phyloP scores from a whole-genome alignment of 2,888 invertebrate species.

The Andrena chrysosceles region DNA sequence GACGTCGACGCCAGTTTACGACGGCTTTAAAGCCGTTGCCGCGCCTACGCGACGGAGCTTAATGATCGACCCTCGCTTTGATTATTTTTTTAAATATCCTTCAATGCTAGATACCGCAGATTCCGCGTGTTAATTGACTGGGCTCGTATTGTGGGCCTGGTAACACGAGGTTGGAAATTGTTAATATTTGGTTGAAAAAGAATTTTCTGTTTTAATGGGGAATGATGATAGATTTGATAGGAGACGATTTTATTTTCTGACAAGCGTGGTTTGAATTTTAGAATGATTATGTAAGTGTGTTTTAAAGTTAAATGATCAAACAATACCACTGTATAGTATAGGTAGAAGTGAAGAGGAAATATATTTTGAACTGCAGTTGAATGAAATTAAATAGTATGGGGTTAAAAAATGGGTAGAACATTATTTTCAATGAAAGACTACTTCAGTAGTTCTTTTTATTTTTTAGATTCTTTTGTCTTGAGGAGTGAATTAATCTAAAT shows the following conservation, averaged over 20 bases:
- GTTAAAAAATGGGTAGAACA: no score
- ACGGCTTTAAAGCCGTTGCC: slow-evolving; percentile 17
- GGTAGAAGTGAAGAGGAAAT: not conserved
- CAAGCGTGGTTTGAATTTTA: not conserved
- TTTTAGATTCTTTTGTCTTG: no score
- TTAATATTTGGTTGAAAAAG: not conserved
- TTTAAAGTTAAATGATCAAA: not conserved
- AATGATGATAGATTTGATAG: not conserved
- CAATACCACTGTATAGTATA: not conserved
- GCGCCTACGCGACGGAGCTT: slow-evolving; percentile 2
- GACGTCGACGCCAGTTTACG: slow-evolving; percentile 16
- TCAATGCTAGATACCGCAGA: slow-evolving; percentile 12
- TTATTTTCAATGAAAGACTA: no score
- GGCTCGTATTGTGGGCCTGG: not conserved
- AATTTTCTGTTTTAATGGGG: not conserved
- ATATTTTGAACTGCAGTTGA: no score
- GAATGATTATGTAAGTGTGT: no score
- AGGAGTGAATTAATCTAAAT: no score
- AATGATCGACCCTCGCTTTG: slow-evolving; percentile 1
- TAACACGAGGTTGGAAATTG: not conserved
- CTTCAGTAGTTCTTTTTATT: no score
- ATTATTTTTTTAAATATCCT: slow-evolving; percentile 19
- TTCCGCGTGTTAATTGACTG: not conserved
- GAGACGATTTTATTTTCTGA: not conserved
- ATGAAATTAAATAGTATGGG: no score